Evolutionary conservation across 1,140 invertebrate genomes (phyloP).

Genomic region (Conus betulinus): DNA sequence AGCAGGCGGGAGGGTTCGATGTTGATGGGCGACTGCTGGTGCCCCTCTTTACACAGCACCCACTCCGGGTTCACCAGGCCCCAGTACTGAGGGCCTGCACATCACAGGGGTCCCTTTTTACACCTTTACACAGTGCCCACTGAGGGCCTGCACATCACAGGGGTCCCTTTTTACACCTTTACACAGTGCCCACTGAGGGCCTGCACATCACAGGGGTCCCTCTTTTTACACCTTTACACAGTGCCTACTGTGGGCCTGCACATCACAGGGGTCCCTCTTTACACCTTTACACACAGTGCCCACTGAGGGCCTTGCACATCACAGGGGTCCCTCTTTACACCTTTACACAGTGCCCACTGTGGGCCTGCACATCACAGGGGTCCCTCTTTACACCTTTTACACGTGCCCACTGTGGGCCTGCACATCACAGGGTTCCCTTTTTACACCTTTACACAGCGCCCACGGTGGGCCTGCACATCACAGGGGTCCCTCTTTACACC

Average conservation of each 20-base stretch:
- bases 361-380: too few relatives aligned
- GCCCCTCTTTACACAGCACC: constrained; percentile 95
- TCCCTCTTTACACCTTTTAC: too few relatives aligned
- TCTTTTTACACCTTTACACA: too few relatives aligned
- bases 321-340: not conserved
- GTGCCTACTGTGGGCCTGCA: constrained; percentile 87
- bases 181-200: constrained; percentile 83
- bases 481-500: too few relatives aligned
- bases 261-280: too few relatives aligned
- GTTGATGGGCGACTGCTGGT: constrained; percentile 96
- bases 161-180: too few relatives aligned
- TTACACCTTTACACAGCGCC: too few relatives aligned
- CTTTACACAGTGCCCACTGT: not conserved
- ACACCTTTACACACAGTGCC: not conserved
- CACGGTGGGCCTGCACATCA: too few relatives aligned
- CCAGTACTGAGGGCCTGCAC: constrained; percentile 96
- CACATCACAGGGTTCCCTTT: too few relatives aligned
- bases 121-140: constrained; percentile 69
- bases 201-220: constrained; percentile 78
- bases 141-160: constrained; percentile 86
- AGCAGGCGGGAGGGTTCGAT: constrained; percentile 93
- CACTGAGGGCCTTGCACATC: not conserved
- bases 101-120: not conserved
- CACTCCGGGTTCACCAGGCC: constrained; percentile 97
- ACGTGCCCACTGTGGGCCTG: too few relatives aligned